A percentile compares a stretch with the other conserved stretches of the same genome.
These are phyloP conservation scores for Galerucella calmariensis DNA, from an alignment of 2,888 invertebrate species.

Conservation along the genomic window DNA sequence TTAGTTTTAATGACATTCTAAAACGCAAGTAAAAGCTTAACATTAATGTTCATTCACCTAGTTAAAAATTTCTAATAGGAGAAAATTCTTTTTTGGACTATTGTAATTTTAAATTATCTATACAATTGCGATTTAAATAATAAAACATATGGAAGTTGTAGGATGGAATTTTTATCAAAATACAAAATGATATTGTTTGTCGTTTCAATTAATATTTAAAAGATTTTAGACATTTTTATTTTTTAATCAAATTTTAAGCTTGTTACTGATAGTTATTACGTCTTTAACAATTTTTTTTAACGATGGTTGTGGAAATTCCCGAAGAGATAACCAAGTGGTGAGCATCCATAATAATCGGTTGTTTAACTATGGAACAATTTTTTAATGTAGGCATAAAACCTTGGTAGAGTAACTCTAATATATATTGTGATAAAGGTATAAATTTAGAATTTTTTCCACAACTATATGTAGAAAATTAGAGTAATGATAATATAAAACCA, in stretches of 20 bases:
- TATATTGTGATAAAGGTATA: no score
- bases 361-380: not conserved
- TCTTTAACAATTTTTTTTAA: not conserved
- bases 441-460: no score
- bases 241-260: not conserved
- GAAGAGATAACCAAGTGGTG: not conserved
- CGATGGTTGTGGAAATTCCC: not conserved
- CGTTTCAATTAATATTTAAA: no score
- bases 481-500: no score
- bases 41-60: constrained; percentile 11
- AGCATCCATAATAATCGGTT: not conserved
- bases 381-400: not conserved
- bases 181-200: no score
- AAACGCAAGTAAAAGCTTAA: constrained; percentile 10
- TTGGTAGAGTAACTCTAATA: not conserved
- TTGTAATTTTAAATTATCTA: constrained; percentile 6
- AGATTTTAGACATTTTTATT: no score
- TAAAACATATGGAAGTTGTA: not conserved
- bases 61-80: not conserved
- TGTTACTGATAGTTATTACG: no score
- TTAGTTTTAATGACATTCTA: not conserved
- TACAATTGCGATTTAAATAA: not conserved
- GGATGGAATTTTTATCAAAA: not conserved
- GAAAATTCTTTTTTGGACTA: not conserved
- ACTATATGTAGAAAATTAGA: no score